These are phyloP conservation scores for Nycticryphes semicollaris DNA, from an alignment of 2,113 vertebrate species.

Conservation along the genomic window DNA sequence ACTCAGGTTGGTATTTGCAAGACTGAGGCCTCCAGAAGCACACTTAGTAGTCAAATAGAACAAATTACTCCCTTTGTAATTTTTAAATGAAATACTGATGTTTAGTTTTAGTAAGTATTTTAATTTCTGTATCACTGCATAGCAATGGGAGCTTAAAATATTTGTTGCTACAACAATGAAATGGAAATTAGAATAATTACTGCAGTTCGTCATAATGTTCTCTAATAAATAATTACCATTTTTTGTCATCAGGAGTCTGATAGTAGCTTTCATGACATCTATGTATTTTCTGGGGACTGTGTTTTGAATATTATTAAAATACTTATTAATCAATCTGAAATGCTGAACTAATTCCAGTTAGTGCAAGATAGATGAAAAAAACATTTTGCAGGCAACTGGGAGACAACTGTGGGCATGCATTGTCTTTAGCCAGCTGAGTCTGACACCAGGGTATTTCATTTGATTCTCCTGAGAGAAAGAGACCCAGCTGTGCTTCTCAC, in stretches of 20 bases:
- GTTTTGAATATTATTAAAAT: not conserved
- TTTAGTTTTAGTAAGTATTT: not conserved
- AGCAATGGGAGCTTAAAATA: not conserved
- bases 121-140: not conserved
- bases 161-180: not conserved
- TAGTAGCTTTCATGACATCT: not conserved
- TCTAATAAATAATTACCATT: not conserved
- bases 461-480: slow-evolving; percentile 45
- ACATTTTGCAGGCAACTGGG: slow-evolving; percentile 23
- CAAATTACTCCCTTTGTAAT: not conserved
- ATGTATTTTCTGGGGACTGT: not conserved
- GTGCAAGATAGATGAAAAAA: not conserved
- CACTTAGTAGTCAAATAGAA: not conserved
- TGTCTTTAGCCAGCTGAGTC: slow-evolving; percentile 52
- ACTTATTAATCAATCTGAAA: not conserved
- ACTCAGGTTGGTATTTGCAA: not conserved
- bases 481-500: slow-evolving; percentile 49
- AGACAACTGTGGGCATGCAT: not conserved
- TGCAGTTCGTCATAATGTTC: not conserved
- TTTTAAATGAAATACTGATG: not conserved
- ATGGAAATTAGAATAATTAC: not conserved
- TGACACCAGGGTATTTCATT: slow-evolving; percentile 36
- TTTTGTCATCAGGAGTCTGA: not conserved
- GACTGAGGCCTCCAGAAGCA: not conserved
- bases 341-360: slow-evolving; percentile 26